Percentiles rank a stretch among this genome's conserved stretches.
These are phyloP conservation scores for Paguma larvata DNA, from an alignment of 2,797 vertebrate species.

Conservation along the genomic window DNA sequence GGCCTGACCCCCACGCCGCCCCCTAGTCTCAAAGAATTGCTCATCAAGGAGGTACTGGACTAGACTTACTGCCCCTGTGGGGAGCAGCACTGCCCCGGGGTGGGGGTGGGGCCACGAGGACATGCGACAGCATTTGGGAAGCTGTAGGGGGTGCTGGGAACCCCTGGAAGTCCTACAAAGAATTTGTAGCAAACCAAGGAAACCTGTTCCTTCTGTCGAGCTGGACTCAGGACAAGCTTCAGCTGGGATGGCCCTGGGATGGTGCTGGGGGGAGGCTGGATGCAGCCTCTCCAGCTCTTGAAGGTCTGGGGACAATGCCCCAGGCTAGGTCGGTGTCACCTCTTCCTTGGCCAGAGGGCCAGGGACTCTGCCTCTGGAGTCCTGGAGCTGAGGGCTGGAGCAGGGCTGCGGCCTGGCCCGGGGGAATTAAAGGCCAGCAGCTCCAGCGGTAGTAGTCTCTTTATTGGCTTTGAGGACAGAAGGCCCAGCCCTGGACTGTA, in stretches of 20 bases:
- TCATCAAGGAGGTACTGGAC: conserved; percentile 93
- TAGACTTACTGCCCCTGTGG: not conserved
- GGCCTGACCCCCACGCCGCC: conserved; percentile 89
- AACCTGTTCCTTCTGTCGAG: not conserved
- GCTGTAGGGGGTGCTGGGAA: conserved; percentile 42
- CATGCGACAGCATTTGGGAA: not conserved
- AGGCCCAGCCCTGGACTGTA: not conserved
- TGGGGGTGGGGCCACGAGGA: not conserved
- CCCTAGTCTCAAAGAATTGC: conserved; percentile 93
- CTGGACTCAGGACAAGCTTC: not conserved
- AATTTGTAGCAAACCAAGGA: not conserved
- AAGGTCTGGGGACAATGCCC: not conserved
- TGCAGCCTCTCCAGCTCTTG: not conserved
- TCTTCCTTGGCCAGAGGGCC: not conserved
- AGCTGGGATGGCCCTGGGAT: not conserved
- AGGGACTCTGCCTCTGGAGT: not conserved
- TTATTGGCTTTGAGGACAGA: conserved; percentile 71
- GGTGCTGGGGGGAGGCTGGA: not conserved
- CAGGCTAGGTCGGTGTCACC: not conserved
- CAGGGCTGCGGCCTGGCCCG: not conserved
- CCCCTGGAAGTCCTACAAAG: not conserved
- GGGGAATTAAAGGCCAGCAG: conserved; percentile 63
- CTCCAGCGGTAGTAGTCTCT: conserved; percentile 66
- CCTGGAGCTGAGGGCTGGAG: not conserved
- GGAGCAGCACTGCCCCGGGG: not conserved